These are phyloP conservation scores for Girardia tigrina DNA, from an alignment of 2,888 invertebrate genomes.

Conservation along the genomic window DNA sequence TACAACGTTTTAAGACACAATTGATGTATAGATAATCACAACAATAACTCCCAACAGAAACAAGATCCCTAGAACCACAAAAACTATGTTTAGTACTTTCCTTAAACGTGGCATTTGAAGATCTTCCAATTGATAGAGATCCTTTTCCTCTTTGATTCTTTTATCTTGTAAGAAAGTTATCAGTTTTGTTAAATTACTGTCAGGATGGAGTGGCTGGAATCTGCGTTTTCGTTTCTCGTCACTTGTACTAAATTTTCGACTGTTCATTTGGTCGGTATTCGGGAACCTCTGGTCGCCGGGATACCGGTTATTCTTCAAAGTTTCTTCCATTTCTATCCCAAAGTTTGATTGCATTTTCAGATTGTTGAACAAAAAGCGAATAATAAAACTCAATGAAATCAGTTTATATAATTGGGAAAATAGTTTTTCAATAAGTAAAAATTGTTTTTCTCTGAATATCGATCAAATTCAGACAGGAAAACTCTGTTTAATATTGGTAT, in stretches of 20 bases:
- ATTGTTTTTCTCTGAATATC: constrained; percentile 2
- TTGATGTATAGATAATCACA: constrained; percentile 8
- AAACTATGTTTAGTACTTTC: background rate
- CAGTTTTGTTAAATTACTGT: background rate
- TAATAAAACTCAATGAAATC: background rate
- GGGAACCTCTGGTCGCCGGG: background rate
- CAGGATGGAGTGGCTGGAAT: constrained; percentile 11
- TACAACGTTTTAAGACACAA: background rate
- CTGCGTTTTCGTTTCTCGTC: background rate
- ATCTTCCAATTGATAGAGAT: constrained; percentile 19
- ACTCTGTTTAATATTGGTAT: too few relatives aligned
- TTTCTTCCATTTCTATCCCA: background rate
- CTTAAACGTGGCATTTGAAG: background rate
- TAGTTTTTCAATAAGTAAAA: background rate
- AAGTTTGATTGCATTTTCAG: background rate
- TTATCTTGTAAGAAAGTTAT: background rate
- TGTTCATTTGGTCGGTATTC: background rate
- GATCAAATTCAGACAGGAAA: constrained; percentile 23
- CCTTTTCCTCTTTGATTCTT: constrained; percentile 4
- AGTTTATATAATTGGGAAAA: background rate
- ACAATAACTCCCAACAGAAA: background rate
- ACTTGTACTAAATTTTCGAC: background rate
- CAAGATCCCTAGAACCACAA: background rate
- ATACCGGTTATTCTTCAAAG: background rate
- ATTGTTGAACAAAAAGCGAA: background rate